Evolutionary conservation across 2,888 invertebrate species (phyloP), one percentile per base, ranked within the genome.

Genomic region (Trissoscelio sp.): DNA sequence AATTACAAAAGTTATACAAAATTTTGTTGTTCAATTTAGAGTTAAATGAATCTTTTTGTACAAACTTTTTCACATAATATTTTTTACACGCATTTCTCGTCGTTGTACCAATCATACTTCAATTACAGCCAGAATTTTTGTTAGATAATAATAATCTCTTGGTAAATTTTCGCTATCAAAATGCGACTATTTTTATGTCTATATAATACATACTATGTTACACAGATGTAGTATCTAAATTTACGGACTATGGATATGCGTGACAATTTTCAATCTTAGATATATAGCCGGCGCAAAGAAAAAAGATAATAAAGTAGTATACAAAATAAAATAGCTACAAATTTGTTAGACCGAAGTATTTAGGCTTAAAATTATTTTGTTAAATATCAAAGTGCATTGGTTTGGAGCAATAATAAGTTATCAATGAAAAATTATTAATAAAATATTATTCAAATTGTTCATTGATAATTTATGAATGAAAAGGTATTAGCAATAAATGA

Each of bases 221-320:
- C 70, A 72, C 48, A 58, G 60, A 70, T 31, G 31, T 62, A 58
- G 55, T 44, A 51, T 24, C 53, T 67, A 77, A 34, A 16, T 18
- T 66, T 69, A 69, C 46, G 12, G 79, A 83, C 86, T 87, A 86
- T 83, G 73, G 87, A 87, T 87, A 87, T 87, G 87, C 87, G 82
- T 84, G 85, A 83, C 83, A 53, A 74, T n/a, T n/a, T 80, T 84
- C 84, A 72, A 81, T 78, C 85, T 83, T 81, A 82, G 73, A 82
- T 83, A 81, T 73, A 78, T 84, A 81, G 77, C 66, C 46, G 14
- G 42, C 22, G n/a, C n/a, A n/a, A n/a, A n/a, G n/a, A n/a, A n/a
- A n/a, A n/a, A n/a, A n/a, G n/a, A n/a, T n/a, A n/a, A n/a, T n/a
- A n/a, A n/a, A n/a, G n/a, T n/a, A n/a, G n/a, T n/a, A n/a, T 11